Conservation (phyloP, 2,888 invertebrate genomes). For the Patella caerulea region DNA sequence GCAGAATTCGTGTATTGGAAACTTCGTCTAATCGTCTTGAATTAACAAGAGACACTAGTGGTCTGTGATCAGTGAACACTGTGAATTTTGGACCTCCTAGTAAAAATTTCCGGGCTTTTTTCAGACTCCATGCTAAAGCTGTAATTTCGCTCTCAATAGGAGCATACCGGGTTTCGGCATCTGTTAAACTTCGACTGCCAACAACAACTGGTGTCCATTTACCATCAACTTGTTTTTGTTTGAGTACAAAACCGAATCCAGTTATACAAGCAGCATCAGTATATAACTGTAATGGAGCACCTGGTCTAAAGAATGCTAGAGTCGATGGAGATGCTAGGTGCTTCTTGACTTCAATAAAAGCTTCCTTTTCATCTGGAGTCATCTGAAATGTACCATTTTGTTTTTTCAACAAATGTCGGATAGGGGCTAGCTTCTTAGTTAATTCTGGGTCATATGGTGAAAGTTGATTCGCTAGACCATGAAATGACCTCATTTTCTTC, state of each 20-base stretch:
- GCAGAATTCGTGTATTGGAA: neutral
- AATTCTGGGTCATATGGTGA: neutral
- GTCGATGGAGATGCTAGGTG: neutral
- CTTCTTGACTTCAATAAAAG: neutral
- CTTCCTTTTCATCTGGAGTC: neutral
- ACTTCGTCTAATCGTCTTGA: conserved; percentile 1
- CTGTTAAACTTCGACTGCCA: neutral
- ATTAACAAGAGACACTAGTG: neutral
- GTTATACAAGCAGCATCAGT: neutral
- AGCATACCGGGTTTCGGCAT: neutral
- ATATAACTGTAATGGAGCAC: neutral
- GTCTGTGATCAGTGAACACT: neutral
- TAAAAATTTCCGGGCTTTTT: neutral
- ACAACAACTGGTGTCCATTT: neutral
- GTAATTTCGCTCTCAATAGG: neutral
- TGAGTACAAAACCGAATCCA: neutral
- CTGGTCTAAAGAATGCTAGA: neutral
- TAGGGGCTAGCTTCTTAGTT: neutral
- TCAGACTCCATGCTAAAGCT: conserved; percentile 1
- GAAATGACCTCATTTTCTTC: conserved; percentile 8
- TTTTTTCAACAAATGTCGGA: neutral
- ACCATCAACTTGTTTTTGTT: neutral
- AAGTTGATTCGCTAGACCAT: neutral
- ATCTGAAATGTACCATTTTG: neutral
- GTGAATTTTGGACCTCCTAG: neutral